Percentiles rank a stretch among this genome's conserved stretches.
phyloP scores from a whole-genome alignment of 2,888 invertebrate genomes.

The Drosophila leonis region DNA sequence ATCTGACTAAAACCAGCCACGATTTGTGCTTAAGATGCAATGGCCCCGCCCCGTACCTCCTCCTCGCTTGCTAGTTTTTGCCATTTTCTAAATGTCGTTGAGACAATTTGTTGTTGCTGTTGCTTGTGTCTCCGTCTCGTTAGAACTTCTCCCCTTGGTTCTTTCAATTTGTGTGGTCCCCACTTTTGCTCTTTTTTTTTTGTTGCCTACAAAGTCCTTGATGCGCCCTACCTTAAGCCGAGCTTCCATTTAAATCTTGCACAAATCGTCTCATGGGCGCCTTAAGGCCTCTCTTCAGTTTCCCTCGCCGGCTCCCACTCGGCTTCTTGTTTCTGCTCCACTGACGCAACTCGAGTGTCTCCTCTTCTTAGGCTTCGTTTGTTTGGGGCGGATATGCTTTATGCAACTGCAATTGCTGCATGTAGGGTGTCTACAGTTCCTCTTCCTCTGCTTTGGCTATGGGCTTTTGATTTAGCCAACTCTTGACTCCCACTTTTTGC shows the following conservation, averaged over 20 bases:
- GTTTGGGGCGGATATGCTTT: constrained; percentile 44
- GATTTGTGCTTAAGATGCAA: constrained; percentile 30
- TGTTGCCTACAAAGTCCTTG: constrained; percentile 38
- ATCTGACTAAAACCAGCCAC: constrained; percentile 16
- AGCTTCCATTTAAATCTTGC: constrained; percentile 63
- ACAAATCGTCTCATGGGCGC: constrained; percentile 68
- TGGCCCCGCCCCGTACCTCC: background rate
- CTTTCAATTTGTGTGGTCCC: constrained; percentile 42
- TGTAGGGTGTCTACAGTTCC: constrained; percentile 8
- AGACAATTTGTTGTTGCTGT: constrained; percentile 30
- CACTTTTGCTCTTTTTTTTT: constrained; percentile 26
- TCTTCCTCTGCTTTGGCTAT: constrained; percentile 4
- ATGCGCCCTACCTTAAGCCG: constrained; percentile 8
- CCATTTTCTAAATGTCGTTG: constrained; percentile 51
- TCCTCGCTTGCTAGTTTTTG: constrained; percentile 5
- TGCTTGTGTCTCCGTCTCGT: constrained; percentile 18
- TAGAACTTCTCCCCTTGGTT: background rate
- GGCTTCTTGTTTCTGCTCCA: constrained; percentile 50
- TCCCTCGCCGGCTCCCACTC: background rate
- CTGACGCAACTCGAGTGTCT: constrained; percentile 48
- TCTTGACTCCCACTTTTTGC: constrained; percentile 39
- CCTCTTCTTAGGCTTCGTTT: constrained; percentile 17
- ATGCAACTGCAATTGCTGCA: constrained; percentile 42
- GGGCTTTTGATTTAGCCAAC: constrained; percentile 12
- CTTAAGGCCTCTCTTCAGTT: constrained; percentile 51